phyloP scores from a whole-genome alignment of 37 sponge, comb jelly and placozoan genomes.

The Chondrilla cf. caribensis region DNA sequence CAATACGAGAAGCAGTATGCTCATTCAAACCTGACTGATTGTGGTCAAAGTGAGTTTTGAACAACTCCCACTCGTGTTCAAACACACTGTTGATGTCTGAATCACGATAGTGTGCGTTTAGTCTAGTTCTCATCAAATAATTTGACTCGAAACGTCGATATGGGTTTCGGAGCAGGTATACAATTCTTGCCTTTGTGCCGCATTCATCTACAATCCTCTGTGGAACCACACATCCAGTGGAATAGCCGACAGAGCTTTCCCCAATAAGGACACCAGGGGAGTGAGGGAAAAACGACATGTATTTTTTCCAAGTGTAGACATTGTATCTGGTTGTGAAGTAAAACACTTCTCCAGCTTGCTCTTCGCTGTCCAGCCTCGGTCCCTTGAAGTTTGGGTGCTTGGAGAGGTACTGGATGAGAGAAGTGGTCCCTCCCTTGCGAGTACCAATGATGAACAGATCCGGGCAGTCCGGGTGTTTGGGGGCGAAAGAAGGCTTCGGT shows the following conservation, averaged over 20 bases:
- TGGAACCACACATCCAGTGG: constrained; percentile 45
- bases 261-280: constrained; percentile 40
- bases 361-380: constrained; percentile 36
- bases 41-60: not conserved
- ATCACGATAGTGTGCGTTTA: not conserved
- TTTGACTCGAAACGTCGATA: constrained; percentile 54
- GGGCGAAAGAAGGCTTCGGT: too few species aligned
- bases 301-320: constrained; percentile 44
- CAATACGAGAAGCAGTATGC: constrained; percentile 2
- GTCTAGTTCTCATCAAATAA: constrained; percentile 43
- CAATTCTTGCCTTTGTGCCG: constrained; percentile 54
- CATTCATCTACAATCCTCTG: constrained; percentile 49
- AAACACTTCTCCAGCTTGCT: constrained; percentile 62
- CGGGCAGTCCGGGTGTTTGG: constrained; percentile 65
- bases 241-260: constrained; percentile 58
- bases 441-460: constrained; percentile 79
- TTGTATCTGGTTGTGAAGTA: constrained; percentile 54
- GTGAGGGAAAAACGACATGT: constrained; percentile 33
- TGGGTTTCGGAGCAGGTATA: constrained; percentile 57
- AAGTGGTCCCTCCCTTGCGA: constrained; percentile 80
- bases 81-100: not conserved
- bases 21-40: too few species aligned
- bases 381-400: constrained; percentile 75
- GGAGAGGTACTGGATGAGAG: constrained; percentile 72
- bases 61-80: constrained; percentile 23